A percentile compares a stretch with the other conserved stretches of the same genome.
These are phyloP conservation scores for Oryzias dopingdopingensis DNA, from an alignment of 2,797 vertebrate genomes.

Conservation along the genomic window DNA sequence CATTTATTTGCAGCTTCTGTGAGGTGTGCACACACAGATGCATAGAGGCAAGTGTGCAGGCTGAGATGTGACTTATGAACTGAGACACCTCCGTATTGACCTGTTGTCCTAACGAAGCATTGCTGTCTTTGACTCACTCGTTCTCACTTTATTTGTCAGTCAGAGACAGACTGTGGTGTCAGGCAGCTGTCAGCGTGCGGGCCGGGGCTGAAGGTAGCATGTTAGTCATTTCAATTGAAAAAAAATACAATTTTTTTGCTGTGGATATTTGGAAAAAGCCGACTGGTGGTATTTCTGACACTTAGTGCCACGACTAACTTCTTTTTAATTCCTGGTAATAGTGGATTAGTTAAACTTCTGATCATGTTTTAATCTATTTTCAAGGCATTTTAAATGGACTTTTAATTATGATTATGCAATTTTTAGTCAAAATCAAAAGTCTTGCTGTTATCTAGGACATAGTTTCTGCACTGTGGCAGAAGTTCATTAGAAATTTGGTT, in stretches of 20 bases:
- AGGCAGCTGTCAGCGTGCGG: slow-evolving; percentile 39
- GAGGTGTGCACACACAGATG: slow-evolving; percentile 6
- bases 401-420: too few species aligned
- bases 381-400: too few species aligned
- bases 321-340: slow-evolving; percentile 10
- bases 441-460: too few species aligned
- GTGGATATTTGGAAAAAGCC: too few species aligned
- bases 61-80: slow-evolving; percentile 43
- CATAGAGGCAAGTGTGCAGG: slow-evolving; percentile 21
- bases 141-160: slow-evolving; percentile 59
- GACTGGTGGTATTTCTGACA: neutral
- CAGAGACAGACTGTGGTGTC: slow-evolving; percentile 30
- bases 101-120: slow-evolving; percentile 45
- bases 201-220: slow-evolving; percentile 27
- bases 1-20: neutral
- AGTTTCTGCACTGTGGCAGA: too few species aligned
- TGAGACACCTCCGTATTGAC: slow-evolving; percentile 54
- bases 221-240: slow-evolving; percentile 28
- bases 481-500: too few species aligned
- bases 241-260: slow-evolving; percentile 11
- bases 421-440: too few species aligned
- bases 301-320: slow-evolving; percentile 5
- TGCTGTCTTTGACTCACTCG: slow-evolving; percentile 11
- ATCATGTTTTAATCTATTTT: too few species aligned
- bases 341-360: slow-evolving; percentile 7